Conservation (phyloP, 2,888 invertebrate genomes). For the Eugnorisma glareosa region DNA sequence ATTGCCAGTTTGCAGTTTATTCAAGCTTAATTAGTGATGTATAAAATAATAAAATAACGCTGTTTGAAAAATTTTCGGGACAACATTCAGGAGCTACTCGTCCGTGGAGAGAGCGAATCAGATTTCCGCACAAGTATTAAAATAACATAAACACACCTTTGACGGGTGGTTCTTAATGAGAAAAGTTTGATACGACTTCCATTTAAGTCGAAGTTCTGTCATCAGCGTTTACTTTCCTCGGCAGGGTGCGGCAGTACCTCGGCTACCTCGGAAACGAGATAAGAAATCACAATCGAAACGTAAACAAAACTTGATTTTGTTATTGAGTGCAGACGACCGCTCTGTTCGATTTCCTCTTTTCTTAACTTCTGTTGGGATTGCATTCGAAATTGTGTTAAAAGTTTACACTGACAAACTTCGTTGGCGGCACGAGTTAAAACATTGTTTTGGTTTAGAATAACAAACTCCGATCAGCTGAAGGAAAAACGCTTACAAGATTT, state of each 20-base stretch:
- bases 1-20: constrained; percentile 34
- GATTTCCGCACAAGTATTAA: constrained; percentile 85
- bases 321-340: constrained; percentile 76
- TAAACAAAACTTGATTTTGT: constrained; percentile 85
- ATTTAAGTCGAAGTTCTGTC: constrained; percentile 89
- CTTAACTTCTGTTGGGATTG: constrained; percentile 80
- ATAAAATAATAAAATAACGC: constrained; percentile 9
- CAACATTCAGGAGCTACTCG: constrained; percentile 56
- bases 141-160: constrained; percentile 90
- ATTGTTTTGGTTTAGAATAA: constrained; percentile 78
- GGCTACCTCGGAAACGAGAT: constrained; percentile 76
- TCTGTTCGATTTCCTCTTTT: constrained; percentile 79
- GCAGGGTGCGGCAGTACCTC: constrained; percentile 72
- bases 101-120: constrained; percentile 72
- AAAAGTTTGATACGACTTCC: constrained; percentile 89
- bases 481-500: constrained; percentile 60
- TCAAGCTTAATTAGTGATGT: not conserved
- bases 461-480: constrained; percentile 75
- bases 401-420: constrained; percentile 81
- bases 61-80: constrained; percentile 22
- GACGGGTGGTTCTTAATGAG: constrained; percentile 89
- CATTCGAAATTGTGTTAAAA: constrained; percentile 85
- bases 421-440: constrained; percentile 75
- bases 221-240: constrained; percentile 86
- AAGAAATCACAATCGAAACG: constrained; percentile 80